Conservation (phyloP, 2,113 vertebrate species). For the Laterallus jamaicensis region DNA sequence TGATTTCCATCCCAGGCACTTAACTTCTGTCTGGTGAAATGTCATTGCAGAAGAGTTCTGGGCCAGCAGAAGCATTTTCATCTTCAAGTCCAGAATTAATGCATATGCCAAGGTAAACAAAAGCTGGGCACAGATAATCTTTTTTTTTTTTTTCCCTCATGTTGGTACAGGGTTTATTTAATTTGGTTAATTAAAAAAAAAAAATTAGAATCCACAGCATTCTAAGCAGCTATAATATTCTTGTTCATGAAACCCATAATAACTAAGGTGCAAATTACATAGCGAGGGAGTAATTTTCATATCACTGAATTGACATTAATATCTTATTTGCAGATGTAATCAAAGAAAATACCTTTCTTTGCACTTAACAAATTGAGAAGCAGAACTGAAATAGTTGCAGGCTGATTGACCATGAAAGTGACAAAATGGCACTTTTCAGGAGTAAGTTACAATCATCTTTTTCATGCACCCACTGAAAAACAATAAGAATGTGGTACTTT, state of each 20-base stretch:
- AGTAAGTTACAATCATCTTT: not conserved
- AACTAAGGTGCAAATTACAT: constrained; percentile 71
- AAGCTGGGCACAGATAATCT: not conserved
- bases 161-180: not conserved
- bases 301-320: constrained; percentile 72
- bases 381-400: constrained; percentile 33
- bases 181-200: constrained; percentile 36
- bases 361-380: constrained; percentile 47
- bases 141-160: not conserved
- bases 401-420: constrained; percentile 47
- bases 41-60: not conserved
- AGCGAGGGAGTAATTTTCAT: constrained; percentile 72
- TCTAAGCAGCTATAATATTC: constrained; percentile 44
- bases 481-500: not conserved
- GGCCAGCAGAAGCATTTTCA: constrained; percentile 16
- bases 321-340: constrained; percentile 76
- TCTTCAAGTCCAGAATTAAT: not conserved
- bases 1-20: constrained; percentile 7
- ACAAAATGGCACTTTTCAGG: not conserved
- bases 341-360: constrained; percentile 63
- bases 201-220: not conserved
- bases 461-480: not conserved
- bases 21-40: constrained; percentile 10
- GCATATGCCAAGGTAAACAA: not conserved
- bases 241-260: constrained; percentile 68